Base-by-base conservation (phyloP, 2,797 vertebrate genomes). In the Syngnathus rostellatus region DNA sequence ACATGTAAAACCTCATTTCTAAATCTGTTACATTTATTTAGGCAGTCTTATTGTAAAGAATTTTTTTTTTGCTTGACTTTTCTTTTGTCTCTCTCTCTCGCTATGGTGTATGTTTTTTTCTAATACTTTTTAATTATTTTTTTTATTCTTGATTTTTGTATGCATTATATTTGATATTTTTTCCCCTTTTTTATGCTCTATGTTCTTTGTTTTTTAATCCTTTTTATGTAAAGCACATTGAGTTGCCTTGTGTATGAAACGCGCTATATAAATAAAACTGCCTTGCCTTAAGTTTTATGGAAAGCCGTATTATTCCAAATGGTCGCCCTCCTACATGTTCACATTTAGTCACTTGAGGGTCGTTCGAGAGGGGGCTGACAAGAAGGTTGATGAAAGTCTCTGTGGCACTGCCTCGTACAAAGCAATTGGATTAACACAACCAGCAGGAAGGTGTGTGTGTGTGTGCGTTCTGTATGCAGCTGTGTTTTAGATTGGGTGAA, bases 331-430 rank as follows among this genome's bases (percentile, higher is more conserved):
- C 71, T 74, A 50, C 55, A 48, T 75, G 79, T 79, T 80, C 75
- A 61, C 59, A 53, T 72, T 79, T 64, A 77, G 61, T 69, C 65
- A 9, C 71, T 39, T 31, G 75, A 78, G 77, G 72, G 72, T n/a
- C 73, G 81, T 79, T 76, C 64, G 60, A 9, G 54, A 66, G 69
- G 66, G 62, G 72, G 53, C 71, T 85, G 83, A 85, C 83, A 81
- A 80, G 83, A 79, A 65, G 67, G 70, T 72, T 76, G 71, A 80
- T 78, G 75, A 73, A 68, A 65, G 67, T 70, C 77, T 60, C 75
- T 39, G 39, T 62, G 72, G 84, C 17, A 40, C 70, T 39, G 64
- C 70, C 62, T 70, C 54, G 67, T 68, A 73, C 80, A 83, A 75
- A 80, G 77, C 77, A 63, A 73, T 65, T 61, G 69, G 77, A 83